Base-by-base conservation (phyloP, 2,113 vertebrate species). In the Psammodynastes pulverulentus region DNA sequence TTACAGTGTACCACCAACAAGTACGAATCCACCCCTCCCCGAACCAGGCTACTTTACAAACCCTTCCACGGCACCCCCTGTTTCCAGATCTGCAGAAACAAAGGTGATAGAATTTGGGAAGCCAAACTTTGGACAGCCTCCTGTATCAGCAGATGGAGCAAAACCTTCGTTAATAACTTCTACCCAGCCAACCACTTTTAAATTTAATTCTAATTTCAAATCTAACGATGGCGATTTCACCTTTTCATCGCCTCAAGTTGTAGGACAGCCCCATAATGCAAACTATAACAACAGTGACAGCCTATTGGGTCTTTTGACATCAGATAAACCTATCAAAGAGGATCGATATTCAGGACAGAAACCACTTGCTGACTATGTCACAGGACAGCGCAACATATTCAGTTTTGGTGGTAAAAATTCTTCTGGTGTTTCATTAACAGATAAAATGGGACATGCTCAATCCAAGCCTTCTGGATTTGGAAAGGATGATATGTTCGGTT, bases 41-140 rank as follows among this genome's bases (percentile, higher is more conserved):
- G 98, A 99, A 94, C 99, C 99, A 84, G 99, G 99, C 5, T 99
- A 99, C 95, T 99, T 99, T 95, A 99, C 99, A 56, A 99, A 99
- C 93, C 98, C 98, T 53, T 96, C 98, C 26, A 92, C 97, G 0
- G 96, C 96, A 0, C 95, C 98, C 43, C 95, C 97, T 0, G 97
- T 98, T 87, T 95, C 97, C 91, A 98, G 98, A 95, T 96, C 96
- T 92, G 92, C 95, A 48, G 99, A 99, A 53, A 96, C 98, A 43
- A 99, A 99, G 93, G 94, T 96, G 48, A 62, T 97, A 62, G 98
- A 99, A 89, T 98, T 98, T 97, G 97, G 98, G 8, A 99, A 98
- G 96, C 96, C 98, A 91, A 97, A 96, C 91, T 98, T 98, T 93
- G 97, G 97, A 90, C 98, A 98, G 39, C 97, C 98, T 0, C 97